Conservation (phyloP, 2,888 invertebrate species). For the Crocallis elinguaria region DNA sequence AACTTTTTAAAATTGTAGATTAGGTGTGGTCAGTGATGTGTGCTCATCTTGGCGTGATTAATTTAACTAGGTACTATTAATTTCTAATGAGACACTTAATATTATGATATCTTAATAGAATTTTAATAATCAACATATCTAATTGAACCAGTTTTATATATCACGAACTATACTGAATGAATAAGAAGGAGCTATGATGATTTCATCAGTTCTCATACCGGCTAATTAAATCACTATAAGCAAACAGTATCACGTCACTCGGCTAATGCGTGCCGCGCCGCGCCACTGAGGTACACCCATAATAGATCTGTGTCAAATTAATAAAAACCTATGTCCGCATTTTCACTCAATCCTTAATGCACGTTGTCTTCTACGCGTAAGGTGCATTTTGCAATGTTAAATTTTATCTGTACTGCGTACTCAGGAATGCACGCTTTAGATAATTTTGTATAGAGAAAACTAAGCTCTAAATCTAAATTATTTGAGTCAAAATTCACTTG, state of each 20-base stretch:
- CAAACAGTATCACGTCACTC: conserved; percentile 71
- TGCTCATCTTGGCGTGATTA: neutral
- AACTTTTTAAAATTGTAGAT: neutral
- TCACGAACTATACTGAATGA: neutral
- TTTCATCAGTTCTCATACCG: conserved; percentile 53
- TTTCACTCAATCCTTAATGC: neutral
- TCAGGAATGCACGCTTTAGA: conserved; percentile 52
- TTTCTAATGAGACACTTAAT: neutral
- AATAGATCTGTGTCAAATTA: conserved; percentile 57
- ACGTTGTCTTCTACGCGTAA: neutral
- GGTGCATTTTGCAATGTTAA: conserved; percentile 7
- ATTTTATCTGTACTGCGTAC: conserved; percentile 39
- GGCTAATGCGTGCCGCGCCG: conserved; percentile 67
- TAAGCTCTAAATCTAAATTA: conserved; percentile 46
- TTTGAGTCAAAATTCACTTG: conserved; percentile 23
- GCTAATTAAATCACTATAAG: conserved; percentile 64
- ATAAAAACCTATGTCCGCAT: conserved; percentile 19
- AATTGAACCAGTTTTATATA: neutral
- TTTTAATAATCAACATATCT: neutral
- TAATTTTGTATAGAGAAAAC: conserved; percentile 44
- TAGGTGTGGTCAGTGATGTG: neutral
- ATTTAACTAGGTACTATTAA: neutral
- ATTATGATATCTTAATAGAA: neutral
- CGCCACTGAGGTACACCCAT: conserved; percentile 76
- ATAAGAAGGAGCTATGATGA: conserved; percentile 54